phyloP scores from a whole-genome alignment of 2,888 invertebrate genomes.

The Dioctria linearis region DNA sequence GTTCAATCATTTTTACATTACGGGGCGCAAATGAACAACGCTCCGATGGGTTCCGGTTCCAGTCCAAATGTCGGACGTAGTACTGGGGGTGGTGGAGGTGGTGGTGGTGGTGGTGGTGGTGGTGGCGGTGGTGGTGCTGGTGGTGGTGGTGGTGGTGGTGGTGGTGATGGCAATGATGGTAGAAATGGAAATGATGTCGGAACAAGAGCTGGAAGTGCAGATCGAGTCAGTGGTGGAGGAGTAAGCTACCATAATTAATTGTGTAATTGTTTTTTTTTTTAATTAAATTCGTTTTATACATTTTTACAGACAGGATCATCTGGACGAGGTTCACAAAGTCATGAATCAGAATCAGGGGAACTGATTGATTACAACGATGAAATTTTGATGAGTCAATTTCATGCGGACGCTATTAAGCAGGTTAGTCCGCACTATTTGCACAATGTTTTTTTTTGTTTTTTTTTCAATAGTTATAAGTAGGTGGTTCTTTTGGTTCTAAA shows the following conservation, averaged over 20 bases:
- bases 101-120: constrained; percentile 54
- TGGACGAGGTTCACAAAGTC: constrained; percentile 61
- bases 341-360: constrained; percentile 71
- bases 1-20: constrained; percentile 57
- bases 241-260: constrained; percentile 23
- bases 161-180: constrained; percentile 52
- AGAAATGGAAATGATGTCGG: constrained; percentile 55
- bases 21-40: constrained; percentile 59
- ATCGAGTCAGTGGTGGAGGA: constrained; percentile 60
- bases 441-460: not conserved
- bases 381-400: constrained; percentile 80
- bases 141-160: constrained; percentile 45
- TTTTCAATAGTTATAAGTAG: not conserved
- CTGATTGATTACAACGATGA: constrained; percentile 76
- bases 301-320: constrained; percentile 57
- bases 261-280: constrained; percentile 24
- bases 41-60: constrained; percentile 39
- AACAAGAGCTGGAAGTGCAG: constrained; percentile 67
- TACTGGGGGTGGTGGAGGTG: constrained; percentile 55
- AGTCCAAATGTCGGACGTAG: constrained; percentile 48
- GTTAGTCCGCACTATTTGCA: constrained; percentile 65
- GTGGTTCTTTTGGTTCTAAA: constrained; percentile 37
- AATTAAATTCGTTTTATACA: not conserved
- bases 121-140: constrained; percentile 60
- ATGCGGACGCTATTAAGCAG: constrained; percentile 83